Base-by-base conservation (phyloP, 2,888 invertebrate species). In the Chrysomela aeneicollis region DNA sequence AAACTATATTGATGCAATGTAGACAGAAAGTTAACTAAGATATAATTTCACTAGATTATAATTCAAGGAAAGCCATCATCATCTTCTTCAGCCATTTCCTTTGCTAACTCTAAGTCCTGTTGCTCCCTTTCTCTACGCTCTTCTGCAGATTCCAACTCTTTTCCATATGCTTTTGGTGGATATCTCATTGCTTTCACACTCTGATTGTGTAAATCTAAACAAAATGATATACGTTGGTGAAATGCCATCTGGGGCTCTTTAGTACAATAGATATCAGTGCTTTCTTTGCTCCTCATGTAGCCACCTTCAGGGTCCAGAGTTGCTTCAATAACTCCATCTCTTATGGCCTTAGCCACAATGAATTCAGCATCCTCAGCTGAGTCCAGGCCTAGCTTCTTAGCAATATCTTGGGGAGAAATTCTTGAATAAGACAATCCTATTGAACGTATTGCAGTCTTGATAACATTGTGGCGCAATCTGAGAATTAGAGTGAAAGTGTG, bases 121-220 rank as follows among this genome's bases (percentile, higher is more conserved):
- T 98, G 97, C 82, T 98, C 98, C 59, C 97, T 86, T 82, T 98
- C 98, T 64, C 98, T 87, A 57, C 98, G 88, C 78, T 98, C 97
- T 84, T 97, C 97, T 15, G 97, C 97, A 74, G 96, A 97, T 82
- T 99, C 99, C 66, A 98, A 85, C 82, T 98, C 98, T 79, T 97
- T 97, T 18, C 98, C 98, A 85, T 98, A 98, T 0, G 98, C 96
- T 81, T 98, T 98, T 0, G 98, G 98, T 18, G 99, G 99, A 85
- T 98, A 99, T 72, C 99, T 89, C 97, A 99, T 98, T 0, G 99
- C 98, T 83, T 97, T 99, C 66, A 99, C 98, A 83, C 98, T 98
- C 84, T 98, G 97, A 83, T 99, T 98, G 80, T 99, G 98, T 72
- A 99, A 88, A 83, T 98, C 97, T 71, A 99, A 86, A 79, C 99